A percentile compares a stretch with the other conserved stretches of the same genome.
Evolutionary conservation across 2,113 vertebrate genomes (phyloP).

Genomic region (Lamprologus ornatipinnis): DNA sequence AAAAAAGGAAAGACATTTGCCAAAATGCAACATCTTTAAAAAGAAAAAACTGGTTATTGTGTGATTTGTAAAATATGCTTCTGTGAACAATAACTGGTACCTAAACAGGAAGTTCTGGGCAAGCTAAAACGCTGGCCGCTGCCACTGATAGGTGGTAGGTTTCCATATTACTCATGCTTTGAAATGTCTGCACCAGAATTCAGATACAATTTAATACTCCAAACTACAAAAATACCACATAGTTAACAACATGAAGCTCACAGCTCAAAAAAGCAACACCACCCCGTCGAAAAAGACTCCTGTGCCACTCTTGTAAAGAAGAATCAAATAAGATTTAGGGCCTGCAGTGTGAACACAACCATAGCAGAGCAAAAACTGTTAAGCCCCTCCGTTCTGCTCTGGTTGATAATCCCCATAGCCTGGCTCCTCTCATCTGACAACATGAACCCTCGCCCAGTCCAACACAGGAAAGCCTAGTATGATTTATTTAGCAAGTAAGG

Average conservation of each 20-base stretch:
- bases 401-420: conserved; percentile 9
- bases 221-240: neutral
- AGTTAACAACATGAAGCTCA: neutral
- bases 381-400: neutral
- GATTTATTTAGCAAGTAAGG: neutral
- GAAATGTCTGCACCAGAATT: neutral
- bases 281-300: neutral
- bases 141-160: neutral
- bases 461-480: neutral
- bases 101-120: neutral
- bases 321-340: neutral
- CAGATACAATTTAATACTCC: neutral
- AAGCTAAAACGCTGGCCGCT: neutral
- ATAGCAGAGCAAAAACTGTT: neutral
- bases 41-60: neutral
- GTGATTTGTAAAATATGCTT: neutral
- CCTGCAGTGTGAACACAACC: neutral
- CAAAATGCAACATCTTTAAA: neutral
- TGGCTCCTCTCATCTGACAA: conserved; percentile 8
- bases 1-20: neutral
- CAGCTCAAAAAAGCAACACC: neutral
- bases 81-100: neutral
- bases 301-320: neutral
- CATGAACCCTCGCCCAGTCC: neutral
- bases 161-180: neutral